These are phyloP conservation scores for Harpagifer antarcticus DNA, from an alignment of 2,797 vertebrate genomes.

Conservation along the genomic window DNA sequence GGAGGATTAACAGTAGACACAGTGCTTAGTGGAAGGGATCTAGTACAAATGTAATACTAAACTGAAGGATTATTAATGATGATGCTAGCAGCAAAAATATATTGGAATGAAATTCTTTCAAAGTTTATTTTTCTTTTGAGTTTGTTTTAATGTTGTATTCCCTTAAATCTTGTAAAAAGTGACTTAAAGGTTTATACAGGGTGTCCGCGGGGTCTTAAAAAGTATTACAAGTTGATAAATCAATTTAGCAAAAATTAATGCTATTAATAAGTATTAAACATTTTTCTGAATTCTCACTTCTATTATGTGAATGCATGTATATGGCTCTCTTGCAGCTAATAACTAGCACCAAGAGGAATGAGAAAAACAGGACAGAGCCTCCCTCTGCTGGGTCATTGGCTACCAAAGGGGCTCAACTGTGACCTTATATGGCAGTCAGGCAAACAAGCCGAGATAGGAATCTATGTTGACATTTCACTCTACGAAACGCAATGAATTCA, in stretches of 20 bases:
- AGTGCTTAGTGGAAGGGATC: slow-evolving; percentile 23
- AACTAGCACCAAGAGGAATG: slow-evolving; percentile 19
- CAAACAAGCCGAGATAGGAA: slow-evolving; percentile 5
- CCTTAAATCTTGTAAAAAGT: not conserved
- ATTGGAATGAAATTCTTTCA: not conserved
- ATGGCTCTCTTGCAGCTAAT: slow-evolving; percentile 21
- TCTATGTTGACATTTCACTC: not conserved
- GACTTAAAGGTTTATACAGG: not conserved
- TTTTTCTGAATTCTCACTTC: slow-evolving; percentile 12
- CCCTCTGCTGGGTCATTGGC: slow-evolving; percentile 24
- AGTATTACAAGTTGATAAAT: too few relatives aligned
- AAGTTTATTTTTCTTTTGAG: not conserved
- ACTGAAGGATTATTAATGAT: slow-evolving; percentile 19
- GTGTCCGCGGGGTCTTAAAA: too few relatives aligned
- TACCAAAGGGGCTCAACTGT: slow-evolving; percentile 28
- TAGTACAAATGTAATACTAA: slow-evolving; percentile 29
- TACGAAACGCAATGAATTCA: not conserved
- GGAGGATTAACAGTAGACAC: slow-evolving; percentile 6
- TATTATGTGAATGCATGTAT: slow-evolving; percentile 8
- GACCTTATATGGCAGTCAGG: not conserved
- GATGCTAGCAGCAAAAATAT: slow-evolving; percentile 10
- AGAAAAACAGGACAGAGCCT: slow-evolving; percentile 16
- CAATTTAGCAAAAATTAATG: too few relatives aligned
- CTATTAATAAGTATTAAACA: too few relatives aligned
- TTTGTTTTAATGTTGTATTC: not conserved